Base-by-base conservation (phyloP, 1,140 invertebrate species). In the Tetranychus cinnabarinus region DNA sequence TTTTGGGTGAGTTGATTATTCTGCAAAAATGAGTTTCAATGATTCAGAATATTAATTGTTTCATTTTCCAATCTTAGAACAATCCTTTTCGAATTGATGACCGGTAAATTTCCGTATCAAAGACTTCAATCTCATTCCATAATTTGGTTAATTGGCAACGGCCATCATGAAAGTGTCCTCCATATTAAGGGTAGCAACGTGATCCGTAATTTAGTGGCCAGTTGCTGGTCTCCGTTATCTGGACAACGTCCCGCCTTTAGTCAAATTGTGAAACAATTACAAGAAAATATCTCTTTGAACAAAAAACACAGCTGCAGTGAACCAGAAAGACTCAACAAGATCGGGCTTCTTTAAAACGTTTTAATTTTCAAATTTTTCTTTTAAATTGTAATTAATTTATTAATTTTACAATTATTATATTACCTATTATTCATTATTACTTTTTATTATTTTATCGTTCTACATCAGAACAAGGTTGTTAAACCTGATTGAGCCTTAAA, bases 1-100 rank as follows among this genome's bases (percentile, higher is more conserved):
- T 57, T 98, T 98, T 78, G 93, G 93, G 88, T 91, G 74, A 73
- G 75, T 59, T 47, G 2, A 47, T 52, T 36, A 57, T 39, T 56
- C 2, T 31, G 39, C 23, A 35, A 15, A n/a, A 61, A 35, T 33
- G 15, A 15, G 15, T 36, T 33, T 13, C 13, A 55, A 35, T 23
- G 23, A 23, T 23, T 47, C 8, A 35, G 3, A 8, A 33, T 34
- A 31, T 37, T 42, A 37, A 13, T 3, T 15, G 61, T 62, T 23
- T 23, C 0, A 50, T 61, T 23, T 60, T 23, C 35, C n/a, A 50
- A 52, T 52, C 5, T 62, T 64, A 74, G 73, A 42, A 73, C 72
- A 10, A 57, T 75, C 15, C 65, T 74, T 56, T 75, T 69, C 62
- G 74, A 75, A 59, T 61, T 74, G 31, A 58, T 74, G 54, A 61